Evolutionary conservation across 1,140 invertebrate species (phyloP), one percentile per base, ranked within the genome.

Genomic region (Spodoptera litura): DNA sequence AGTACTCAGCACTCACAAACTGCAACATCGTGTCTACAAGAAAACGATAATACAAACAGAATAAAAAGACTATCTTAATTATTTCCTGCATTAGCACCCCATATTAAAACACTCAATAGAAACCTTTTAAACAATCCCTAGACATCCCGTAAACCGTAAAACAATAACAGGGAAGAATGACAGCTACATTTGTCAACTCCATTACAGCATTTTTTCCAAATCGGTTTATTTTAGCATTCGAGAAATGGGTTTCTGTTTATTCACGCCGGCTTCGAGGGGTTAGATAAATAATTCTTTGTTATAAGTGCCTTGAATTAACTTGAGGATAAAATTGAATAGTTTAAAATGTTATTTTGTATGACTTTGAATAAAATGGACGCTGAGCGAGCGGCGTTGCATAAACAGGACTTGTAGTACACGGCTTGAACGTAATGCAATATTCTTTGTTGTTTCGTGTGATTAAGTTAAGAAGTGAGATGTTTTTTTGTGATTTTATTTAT

Each of bases 191-290:
- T 83, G 85, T 87, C 85, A 86, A 86, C 72, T 85, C 86, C 83
- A 87, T 87, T 89, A 89, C 80, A 80, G 85, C 82, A 89, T 88
- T 89, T 89, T 86, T 90, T 86, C 75, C 83, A 70, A 87, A 87
- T 87, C 88, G 83, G 84, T 88, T 89, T 87, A 86, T 83, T 83
- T 83, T 82, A 83, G 83, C 85, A 83, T 83, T 83, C 82, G 78
- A 78, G 64, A 82, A 85, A 89, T 88, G 83, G 86, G 84, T 82
- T 87, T 87, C 76, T 89, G 79, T 89, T 89, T 88, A 86, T 82
- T 81, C 71, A 85, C 78, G 75, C 56, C 71, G 81, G 25, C 78
- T 85, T 83, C 35, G 56, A 79, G 73, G 83, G 81, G 84, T 85
- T 86, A 85, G 72, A 84, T 85, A 86, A 89, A 89, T 78, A 86